phyloP scores from a whole-genome alignment of 2,113 vertebrate species.

The Lepidothrix coronata region DNA sequence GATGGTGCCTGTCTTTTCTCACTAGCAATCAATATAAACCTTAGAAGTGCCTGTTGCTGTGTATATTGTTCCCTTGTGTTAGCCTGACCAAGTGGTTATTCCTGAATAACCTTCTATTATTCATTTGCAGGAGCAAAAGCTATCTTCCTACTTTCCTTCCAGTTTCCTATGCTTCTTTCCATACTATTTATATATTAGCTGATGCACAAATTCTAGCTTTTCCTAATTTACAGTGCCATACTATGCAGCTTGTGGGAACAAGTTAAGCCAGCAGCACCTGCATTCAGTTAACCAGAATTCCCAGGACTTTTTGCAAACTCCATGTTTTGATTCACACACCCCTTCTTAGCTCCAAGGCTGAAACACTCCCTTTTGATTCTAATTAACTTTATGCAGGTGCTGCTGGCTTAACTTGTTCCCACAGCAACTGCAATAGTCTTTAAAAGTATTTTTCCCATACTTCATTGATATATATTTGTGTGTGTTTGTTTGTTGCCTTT shows the following conservation, averaged over 20 bases:
- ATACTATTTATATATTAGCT: neutral
- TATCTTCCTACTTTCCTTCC: neutral
- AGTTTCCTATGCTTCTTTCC: neutral
- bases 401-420: too few species aligned
- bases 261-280: too few species aligned
- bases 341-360: too few species aligned
- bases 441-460: neutral
- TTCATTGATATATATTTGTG: neutral
- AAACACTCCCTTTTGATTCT: too few species aligned
- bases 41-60: neutral
- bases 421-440: neutral
- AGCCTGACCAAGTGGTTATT: neutral
- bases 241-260: neutral
- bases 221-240: neutral
- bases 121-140: constrained; percentile 6
- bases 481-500: neutral
- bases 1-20: neutral
- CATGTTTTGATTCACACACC: too few species aligned
- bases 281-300: too few species aligned
- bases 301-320: too few species aligned
- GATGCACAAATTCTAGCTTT: neutral
- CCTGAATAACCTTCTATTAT: neutral
- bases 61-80: neutral
- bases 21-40: neutral
- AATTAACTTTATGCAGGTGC: too few species aligned